Conservation (phyloP, 2,113 vertebrate species). For the Rhinogobius similis region DNA sequence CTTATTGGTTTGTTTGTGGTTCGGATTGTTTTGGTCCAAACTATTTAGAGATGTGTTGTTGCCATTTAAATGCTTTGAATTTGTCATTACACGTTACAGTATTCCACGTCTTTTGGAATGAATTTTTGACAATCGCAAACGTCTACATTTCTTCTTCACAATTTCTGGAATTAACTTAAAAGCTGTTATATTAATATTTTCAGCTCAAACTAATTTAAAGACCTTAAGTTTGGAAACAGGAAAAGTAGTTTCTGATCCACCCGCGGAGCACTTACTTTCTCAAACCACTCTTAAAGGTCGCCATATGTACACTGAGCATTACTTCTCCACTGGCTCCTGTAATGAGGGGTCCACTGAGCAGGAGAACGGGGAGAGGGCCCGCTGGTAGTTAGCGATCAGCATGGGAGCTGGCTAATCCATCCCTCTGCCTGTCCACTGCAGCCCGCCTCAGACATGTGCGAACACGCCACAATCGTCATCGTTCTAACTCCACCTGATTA, state of each 20-base stretch:
- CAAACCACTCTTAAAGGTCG: slow-evolving; percentile 47
- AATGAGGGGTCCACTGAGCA: slow-evolving; percentile 66
- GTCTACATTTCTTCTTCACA: background rate
- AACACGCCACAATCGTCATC: slow-evolving; percentile 97
- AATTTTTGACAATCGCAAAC: background rate
- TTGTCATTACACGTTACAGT: background rate
- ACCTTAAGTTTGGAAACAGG: too few relatives aligned
- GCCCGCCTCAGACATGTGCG: slow-evolving; percentile 88
- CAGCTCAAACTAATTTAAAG: background rate
- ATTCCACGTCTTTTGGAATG: background rate
- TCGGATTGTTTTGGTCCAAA: too few relatives aligned
- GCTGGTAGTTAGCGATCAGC: slow-evolving; percentile 86
- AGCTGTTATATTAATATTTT: background rate
- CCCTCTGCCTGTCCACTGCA: slow-evolving; percentile 91
- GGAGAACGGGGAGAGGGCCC: slow-evolving; percentile 75
- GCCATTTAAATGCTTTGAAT: background rate
- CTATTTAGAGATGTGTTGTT: too few relatives aligned
- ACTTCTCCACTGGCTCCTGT: slow-evolving; percentile 43
- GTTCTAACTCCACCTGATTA: slow-evolving; percentile 92
- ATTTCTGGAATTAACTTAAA: background rate
- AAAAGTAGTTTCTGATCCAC: background rate
- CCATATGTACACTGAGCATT: slow-evolving; percentile 46
- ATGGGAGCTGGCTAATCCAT: slow-evolving; percentile 92
- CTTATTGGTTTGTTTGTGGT: too few relatives aligned
- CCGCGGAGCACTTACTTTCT: background rate